These are phyloP conservation scores for Cetoscarus ocellatus DNA, from an alignment of 2,797 vertebrate genomes.

Conservation along the genomic window DNA sequence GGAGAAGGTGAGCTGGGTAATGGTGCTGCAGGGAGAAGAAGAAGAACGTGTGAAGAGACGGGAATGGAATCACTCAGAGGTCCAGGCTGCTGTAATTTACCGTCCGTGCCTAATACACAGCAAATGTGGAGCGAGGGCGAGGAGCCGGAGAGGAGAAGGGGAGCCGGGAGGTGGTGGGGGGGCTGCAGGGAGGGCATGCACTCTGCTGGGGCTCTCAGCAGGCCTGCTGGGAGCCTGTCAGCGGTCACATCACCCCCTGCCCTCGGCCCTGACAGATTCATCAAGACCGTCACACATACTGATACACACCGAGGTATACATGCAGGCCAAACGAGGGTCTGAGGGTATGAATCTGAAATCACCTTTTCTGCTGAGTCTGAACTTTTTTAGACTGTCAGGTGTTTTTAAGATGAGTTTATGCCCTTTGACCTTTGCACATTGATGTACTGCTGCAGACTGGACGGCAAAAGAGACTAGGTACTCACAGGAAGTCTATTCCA, in stretches of 20 bases:
- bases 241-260: conserved; percentile 83
- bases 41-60: conserved; percentile 75
- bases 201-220: conserved; percentile 84
- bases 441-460: no score
- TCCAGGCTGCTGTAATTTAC: conserved; percentile 84
- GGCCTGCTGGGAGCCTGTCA: conserved; percentile 89
- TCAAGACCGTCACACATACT: conserved; percentile 71
- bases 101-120: conserved; percentile 86
- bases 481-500: no score
- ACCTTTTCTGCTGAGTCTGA: conserved; percentile 6
- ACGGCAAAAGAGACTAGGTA: no score
- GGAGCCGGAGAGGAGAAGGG: conserved; percentile 55
- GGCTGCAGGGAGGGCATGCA: conserved; percentile 59
- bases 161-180: conserved; percentile 47
- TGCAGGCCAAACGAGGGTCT: conserved; percentile 28
- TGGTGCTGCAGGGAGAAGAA: conserved; percentile 51
- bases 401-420: no score
- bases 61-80: conserved; percentile 82
- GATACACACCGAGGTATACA: conserved; percentile 3
- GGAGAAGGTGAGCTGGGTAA: conserved; percentile 70
- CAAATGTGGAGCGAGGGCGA: conserved; percentile 80
- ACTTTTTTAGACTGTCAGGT: not conserved
- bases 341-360: conserved; percentile 13
- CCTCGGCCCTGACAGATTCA: conserved; percentile 86
- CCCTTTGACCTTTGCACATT: no score